Evolutionary conservation across 2,888 invertebrate genomes (phyloP).

Genomic region (Monoplex corrugatus): DNA sequence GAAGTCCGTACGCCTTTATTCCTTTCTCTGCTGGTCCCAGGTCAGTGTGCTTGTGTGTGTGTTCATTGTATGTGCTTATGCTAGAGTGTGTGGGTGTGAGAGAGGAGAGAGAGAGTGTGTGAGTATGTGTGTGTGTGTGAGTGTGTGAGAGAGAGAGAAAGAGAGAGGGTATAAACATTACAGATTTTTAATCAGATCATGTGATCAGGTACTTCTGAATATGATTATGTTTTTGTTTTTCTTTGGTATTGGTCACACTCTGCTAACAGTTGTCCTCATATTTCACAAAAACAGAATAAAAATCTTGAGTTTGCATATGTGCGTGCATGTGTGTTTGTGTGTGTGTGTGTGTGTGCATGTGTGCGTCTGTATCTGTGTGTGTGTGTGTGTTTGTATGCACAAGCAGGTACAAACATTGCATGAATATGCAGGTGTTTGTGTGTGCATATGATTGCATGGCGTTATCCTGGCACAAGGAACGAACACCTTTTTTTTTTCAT

Average conservation of each 20-base stretch:
- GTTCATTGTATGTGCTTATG: background rate
- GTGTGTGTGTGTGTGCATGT: background rate
- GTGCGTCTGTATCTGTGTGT: background rate
- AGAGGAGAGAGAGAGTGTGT: background rate
- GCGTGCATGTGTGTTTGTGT: background rate
- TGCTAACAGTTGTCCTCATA: too few species aligned
- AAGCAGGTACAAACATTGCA: background rate
- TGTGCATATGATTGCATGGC: background rate
- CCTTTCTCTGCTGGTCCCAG: constrained; percentile 75
- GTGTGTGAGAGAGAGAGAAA: too few species aligned
- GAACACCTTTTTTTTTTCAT: too few species aligned
- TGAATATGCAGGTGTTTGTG: background rate
- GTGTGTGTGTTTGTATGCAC: background rate
- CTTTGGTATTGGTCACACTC: too few species aligned
- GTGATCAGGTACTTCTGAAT: too few species aligned
- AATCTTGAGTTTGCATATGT: background rate
- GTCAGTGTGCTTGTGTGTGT: background rate
- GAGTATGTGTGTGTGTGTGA: background rate
- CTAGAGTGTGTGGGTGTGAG: background rate
- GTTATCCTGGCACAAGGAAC: too few species aligned
- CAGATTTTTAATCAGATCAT: too few species aligned
- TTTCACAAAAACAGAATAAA: too few species aligned
- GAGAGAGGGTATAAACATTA: too few species aligned
- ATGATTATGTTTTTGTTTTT: too few species aligned
- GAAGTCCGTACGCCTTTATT: constrained; percentile 66